Percentiles rank a stretch among this genome's conserved stretches.
Conservation (phyloP, 2,888 invertebrate genomes). For the Aleiodes alternator region DNA sequence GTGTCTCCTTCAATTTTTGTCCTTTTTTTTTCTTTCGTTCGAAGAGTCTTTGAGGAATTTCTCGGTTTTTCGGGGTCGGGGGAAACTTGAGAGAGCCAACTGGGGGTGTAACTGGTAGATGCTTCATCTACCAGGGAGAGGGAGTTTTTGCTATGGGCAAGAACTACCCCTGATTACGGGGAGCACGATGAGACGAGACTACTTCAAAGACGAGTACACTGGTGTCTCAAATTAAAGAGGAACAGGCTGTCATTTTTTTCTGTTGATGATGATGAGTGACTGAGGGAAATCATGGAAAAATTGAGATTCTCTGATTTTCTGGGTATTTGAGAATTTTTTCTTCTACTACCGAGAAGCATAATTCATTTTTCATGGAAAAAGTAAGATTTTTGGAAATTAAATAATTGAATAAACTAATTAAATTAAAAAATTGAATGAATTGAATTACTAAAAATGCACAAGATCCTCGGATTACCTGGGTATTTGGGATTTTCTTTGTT, state of each 20-base stretch:
- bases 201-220: constrained; percentile 67
- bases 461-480: no score
- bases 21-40: neutral
- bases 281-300: neutral
- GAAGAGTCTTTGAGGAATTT: neutral
- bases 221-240: constrained; percentile 69
- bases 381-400: no score
- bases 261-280: no score
- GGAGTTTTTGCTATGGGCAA: constrained; percentile 20
- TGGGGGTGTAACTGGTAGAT: constrained; percentile 18
- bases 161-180: constrained; percentile 66
- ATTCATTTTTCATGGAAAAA: no score
- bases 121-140: neutral
- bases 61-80: neutral
- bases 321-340: neutral
- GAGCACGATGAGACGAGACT: constrained; percentile 65
- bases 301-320: constrained; percentile 17
- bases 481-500: no score
- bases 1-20: neutral
- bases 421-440: no score
- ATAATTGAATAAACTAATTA: no score
- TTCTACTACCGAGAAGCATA: no score
- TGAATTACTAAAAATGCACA: no score
- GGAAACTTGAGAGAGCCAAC: constrained; percentile 2
- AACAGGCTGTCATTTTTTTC: constrained; percentile 55